Evolutionary conservation across 1,140 invertebrate genomes (phyloP).

Genomic region (Zaprionus capensis): DNA sequence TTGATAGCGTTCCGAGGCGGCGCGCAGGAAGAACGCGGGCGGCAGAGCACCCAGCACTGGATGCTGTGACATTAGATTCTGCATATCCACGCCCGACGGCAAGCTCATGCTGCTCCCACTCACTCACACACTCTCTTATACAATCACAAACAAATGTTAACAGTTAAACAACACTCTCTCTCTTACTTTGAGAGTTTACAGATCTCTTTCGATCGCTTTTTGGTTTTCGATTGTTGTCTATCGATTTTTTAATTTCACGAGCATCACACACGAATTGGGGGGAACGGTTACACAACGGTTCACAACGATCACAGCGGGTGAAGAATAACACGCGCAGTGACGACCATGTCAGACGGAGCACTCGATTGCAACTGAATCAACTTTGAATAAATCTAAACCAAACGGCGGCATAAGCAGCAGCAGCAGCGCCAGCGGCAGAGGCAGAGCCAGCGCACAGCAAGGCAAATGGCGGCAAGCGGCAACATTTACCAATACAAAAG

Average conservation of each 20-base stretch:
- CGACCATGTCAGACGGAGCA: slow-evolving; percentile 77
- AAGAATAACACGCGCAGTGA: slow-evolving; percentile 42
- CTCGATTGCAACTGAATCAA: slow-evolving; percentile 84
- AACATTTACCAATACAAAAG: slow-evolving; percentile 83
- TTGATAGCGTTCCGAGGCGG: slow-evolving; percentile 95
- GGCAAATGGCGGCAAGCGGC: slow-evolving; percentile 78
- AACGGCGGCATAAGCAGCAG: slow-evolving; percentile 29
- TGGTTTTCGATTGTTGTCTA: slow-evolving; percentile 17
- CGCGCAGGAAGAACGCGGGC: slow-evolving; percentile 92
- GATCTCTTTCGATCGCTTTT: background rate
- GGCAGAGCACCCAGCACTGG: slow-evolving; percentile 91
- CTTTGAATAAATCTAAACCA: slow-evolving; percentile 62
- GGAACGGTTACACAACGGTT: background rate
- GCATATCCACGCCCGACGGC: slow-evolving; percentile 91
- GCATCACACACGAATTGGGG: slow-evolving; percentile 17
- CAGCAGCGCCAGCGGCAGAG: slow-evolving; percentile 16
- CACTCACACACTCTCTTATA: slow-evolving; percentile 17
- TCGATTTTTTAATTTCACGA: slow-evolving; percentile 16
- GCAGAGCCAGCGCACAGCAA: slow-evolving; percentile 37
- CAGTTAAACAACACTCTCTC: background rate
- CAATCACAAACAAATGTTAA: slow-evolving; percentile 1
- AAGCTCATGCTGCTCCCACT: slow-evolving; percentile 87
- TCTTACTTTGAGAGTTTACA: slow-evolving; percentile 7
- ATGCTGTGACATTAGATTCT: slow-evolving; percentile 92
- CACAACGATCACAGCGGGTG: slow-evolving; percentile 5